Evolutionary conservation across 2,797 vertebrate species (phyloP).

Genomic region (Australoheros facetus): DNA sequence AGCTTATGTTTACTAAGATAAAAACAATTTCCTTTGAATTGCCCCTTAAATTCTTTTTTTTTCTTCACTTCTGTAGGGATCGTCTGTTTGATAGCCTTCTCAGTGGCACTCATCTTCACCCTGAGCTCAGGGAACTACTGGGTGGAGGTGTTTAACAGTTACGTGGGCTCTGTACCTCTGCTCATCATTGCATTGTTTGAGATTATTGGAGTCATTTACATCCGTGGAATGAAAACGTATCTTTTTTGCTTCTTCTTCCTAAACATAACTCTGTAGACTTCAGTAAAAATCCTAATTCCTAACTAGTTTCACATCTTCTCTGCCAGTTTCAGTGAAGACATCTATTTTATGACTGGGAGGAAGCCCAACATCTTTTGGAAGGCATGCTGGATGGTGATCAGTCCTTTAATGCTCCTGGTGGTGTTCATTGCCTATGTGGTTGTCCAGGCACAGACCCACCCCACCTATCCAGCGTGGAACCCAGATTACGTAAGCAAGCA

Average conservation of each 20-base stretch:
- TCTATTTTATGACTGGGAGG: constrained; percentile 88
- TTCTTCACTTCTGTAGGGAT: constrained; percentile 67
- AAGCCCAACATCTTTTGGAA: constrained; percentile 86
- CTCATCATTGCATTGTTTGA: constrained; percentile 89
- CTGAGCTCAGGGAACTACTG: constrained; percentile 92
- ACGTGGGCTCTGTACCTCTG: constrained; percentile 85
- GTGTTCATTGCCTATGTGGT: constrained; percentile 83
- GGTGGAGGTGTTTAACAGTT: constrained; percentile 90
- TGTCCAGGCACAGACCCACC: constrained; percentile 72
- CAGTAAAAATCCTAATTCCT: background rate
- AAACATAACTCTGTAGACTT: background rate
- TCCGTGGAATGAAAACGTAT: constrained; percentile 88
- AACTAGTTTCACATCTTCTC: background rate
- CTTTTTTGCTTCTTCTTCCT: background rate
- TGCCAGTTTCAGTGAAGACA: constrained; percentile 87
- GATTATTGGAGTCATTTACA: constrained; percentile 76
- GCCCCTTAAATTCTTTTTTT: background rate
- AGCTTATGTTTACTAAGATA: background rate
- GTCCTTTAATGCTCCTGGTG: constrained; percentile 84
- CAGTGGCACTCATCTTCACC: constrained; percentile 83
- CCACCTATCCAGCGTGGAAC: constrained; percentile 87
- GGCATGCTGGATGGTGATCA: constrained; percentile 86
- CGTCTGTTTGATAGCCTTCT: constrained; percentile 81
- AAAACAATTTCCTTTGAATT: background rate
- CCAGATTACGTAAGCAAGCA: constrained; percentile 83